Base-by-base conservation (phyloP, 1,140 invertebrate species). In the Cyclargus thomasi region DNA sequence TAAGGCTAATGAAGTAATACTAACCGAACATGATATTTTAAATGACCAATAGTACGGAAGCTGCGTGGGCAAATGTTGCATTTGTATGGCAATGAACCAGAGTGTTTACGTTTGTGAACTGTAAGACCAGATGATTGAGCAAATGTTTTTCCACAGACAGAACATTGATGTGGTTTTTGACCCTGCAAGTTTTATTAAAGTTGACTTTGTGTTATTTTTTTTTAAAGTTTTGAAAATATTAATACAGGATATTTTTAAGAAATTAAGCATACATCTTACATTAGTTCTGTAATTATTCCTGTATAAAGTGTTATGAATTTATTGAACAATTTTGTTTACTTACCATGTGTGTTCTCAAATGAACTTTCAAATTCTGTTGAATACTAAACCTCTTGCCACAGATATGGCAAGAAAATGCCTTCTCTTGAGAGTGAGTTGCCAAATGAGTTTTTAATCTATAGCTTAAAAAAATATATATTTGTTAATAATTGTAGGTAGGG, bases 381-480 rank as follows among this genome's bases (percentile, higher is more conserved):
- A 90, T 63, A 47, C 87, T 76, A 73, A 91, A 91, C 16, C 73
- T 81, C 71, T 87, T 91, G 17, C 72, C 70, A 62, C 90, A 91
- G 59, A 83, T 76, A 8, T 71, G 67, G 74, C 97, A 99, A 67
- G 95, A 93, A 79, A 96, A 98, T 0, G 97, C 97, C 71, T 97
- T 95, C 78, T 98, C 97, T 6, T 97, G 97, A 0, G 97, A 97
- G 81, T 99, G 97, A 18, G 97, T 92, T 16, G 96, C 90, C 93
- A 98, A 95, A 86, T 99, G 97, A 0, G 97, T 98, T 85, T 98
- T 98, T 35, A 98, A 88, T 73, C 98, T 96, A 79, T 86, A 90
- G 57, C 90, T 91, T 67, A 20, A 82, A 88, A 35, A 69, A 35
- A 3, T 23, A 23, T 23, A 23, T 23, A 23, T 6, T 23, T 23